These are phyloP conservation scores for Polydrusus cervinus DNA, from an alignment of 2,888 invertebrate species.

Conservation along the genomic window DNA sequence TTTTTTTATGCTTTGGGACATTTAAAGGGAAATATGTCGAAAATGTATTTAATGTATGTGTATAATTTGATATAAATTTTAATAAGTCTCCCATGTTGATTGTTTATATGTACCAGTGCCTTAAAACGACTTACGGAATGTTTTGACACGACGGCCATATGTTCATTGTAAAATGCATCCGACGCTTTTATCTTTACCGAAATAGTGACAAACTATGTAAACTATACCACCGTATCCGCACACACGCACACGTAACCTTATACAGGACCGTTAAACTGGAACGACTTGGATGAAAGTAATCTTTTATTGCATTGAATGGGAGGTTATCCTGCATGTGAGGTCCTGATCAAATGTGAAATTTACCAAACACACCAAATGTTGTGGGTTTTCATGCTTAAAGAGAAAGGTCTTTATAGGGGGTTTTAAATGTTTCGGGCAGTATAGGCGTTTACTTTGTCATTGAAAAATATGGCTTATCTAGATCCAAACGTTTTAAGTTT, in stretches of 20 bases:
- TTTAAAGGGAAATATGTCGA: too few species aligned
- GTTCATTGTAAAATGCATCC: constrained; percentile 63
- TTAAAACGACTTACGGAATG: constrained; percentile 60
- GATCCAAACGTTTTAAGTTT: too few species aligned
- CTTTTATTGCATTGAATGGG: constrained; percentile 37
- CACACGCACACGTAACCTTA: constrained; percentile 54
- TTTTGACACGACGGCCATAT: constrained; percentile 67
- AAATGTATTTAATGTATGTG: too few species aligned
- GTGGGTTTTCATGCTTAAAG: constrained; percentile 42
- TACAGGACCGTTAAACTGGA: constrained; percentile 46
- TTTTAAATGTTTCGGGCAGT: constrained; percentile 31
- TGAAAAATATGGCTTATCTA: neutral
- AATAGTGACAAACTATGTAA: constrained; percentile 60
- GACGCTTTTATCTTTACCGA: constrained; percentile 61
- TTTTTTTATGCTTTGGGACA: too few species aligned
- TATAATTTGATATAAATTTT: neutral
- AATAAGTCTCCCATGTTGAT: constrained; percentile 33
- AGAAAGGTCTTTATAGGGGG: constrained; percentile 32
- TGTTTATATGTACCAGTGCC: constrained; percentile 52
- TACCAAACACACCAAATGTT: constrained; percentile 52
- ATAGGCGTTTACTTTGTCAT: constrained; percentile 11
- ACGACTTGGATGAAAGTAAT: constrained; percentile 28
- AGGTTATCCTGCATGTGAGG: constrained; percentile 40
- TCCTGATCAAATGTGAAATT: constrained; percentile 50
- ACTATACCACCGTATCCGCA: constrained; percentile 56